Conservation (phyloP, 2,797 vertebrate genomes). For the Meda fulgida region DNA sequence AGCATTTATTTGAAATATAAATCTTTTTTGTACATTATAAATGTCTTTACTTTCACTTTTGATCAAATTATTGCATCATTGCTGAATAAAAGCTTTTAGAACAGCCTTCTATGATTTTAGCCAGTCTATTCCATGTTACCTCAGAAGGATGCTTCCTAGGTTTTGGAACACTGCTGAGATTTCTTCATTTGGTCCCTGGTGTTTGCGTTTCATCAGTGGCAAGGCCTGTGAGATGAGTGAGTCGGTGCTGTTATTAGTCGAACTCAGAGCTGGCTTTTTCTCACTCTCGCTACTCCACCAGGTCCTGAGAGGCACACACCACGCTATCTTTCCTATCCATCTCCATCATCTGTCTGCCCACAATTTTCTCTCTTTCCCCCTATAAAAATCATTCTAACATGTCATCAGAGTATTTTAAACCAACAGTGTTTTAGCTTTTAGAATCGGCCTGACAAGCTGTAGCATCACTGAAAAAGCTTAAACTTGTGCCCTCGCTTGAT, state of each 20-base stretch:
- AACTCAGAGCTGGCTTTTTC: conserved; percentile 1
- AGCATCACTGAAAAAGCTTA: conserved; percentile 21
- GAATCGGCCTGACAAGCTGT: conserved; percentile 21
- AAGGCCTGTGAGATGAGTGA: conserved; percentile 23
- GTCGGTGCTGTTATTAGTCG: conserved; percentile 44
- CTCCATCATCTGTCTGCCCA: conserved; percentile 59
- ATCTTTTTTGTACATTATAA: too few relatives aligned
- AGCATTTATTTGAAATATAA: background rate
- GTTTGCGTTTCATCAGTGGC: conserved; percentile 36
- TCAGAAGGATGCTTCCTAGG: background rate
- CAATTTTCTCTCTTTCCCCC: background rate
- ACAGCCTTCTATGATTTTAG: background rate
- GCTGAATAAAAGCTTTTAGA: background rate
- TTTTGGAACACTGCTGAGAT: background rate
- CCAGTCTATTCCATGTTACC: background rate
- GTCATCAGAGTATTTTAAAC: conserved; percentile 27
- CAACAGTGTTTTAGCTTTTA: conserved; percentile 19
- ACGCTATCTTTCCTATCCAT: conserved; percentile 60
- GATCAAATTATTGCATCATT: background rate
- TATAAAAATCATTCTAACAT: conserved; percentile 3
- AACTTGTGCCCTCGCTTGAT: background rate
- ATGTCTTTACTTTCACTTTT: background rate
- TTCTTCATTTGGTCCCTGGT: conserved; percentile 19
- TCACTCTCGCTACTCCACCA: conserved; percentile 46
- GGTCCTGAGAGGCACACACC: conserved; percentile 51